Conservation (phyloP, 1,140 invertebrate species). For the Drepana arcuata region DNA sequence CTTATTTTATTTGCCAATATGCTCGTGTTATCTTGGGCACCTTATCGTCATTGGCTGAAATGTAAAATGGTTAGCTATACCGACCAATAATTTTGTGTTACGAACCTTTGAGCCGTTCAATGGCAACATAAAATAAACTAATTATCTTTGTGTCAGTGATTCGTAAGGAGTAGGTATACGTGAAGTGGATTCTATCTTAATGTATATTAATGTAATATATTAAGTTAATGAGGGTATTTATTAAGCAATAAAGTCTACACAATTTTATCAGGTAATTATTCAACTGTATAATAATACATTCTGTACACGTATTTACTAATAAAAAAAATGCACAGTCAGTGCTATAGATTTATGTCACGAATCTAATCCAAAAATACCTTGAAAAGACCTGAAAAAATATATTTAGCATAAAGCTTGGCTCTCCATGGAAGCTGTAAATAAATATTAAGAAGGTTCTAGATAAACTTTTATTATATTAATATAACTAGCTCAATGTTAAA, state of each 20-base stretch:
- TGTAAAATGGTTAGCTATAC: no score
- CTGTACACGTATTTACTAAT: background rate
- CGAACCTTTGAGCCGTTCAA: no score
- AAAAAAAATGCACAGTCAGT: slow-evolving; percentile 9
- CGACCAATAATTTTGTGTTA: no score
- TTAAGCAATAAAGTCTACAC: slow-evolving; percentile 5
- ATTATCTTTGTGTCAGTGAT: slow-evolving; percentile 3
- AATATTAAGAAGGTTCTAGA: no score
- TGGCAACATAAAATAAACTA: no score
- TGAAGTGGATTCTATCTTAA: background rate
- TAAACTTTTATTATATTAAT: no score
- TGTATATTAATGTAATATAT: slow-evolving; percentile 13
- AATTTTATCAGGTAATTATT: slow-evolving; percentile 10
- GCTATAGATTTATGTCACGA: slow-evolving; percentile 2
- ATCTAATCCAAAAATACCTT: no score
- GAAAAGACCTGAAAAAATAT: no score
- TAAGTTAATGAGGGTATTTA: slow-evolving; percentile 15
- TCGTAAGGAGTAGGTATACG: slow-evolving; percentile 8
- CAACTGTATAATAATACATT: background rate
- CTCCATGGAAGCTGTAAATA: no score
- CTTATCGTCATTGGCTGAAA: slow-evolving; percentile 4
- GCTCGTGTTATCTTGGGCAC: background rate
- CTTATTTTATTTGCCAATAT: no score
- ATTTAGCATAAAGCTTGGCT: no score
- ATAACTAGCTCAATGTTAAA: no score